Base-by-base conservation (phyloP, 2,797 vertebrate species). In the Momotus momota region DNA sequence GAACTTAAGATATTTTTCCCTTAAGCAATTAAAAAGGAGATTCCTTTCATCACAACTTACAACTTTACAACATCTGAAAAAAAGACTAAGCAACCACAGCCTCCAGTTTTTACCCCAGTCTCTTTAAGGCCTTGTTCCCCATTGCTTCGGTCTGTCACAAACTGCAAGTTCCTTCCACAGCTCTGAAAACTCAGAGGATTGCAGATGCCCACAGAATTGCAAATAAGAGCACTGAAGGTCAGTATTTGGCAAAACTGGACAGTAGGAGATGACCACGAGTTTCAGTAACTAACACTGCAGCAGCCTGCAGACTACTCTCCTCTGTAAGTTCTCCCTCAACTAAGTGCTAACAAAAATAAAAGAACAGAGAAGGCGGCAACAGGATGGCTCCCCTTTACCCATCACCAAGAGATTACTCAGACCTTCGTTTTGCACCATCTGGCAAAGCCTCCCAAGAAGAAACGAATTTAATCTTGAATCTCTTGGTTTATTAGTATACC, bases 371-470 rank as follows among this genome's bases (percentile, higher is more conserved):
- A 72, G 23, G 38, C 40, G 7, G 55, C 31, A 90, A 70, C 8
- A 71, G 60, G 19, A 90, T 7, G 21, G 54, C 25, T 73, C 51
- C 31, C 41, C 41, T 79, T 66, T 61, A 79, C 67, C 71, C 61
- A 60, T 10, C 46, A 60, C 29, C 77, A 80, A 62, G 23, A 46
- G 80, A 93, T 88, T 92, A 88, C 41, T 87, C 73, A 62, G 66
- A 73, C 62, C 60, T 79, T 51, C 48, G 84, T 84, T 91, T 86
- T 6, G 6, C 26, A 82, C 49, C 70, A 80, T 57, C 86, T 92
- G 91, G 82, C 66, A 90, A 93, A 91, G 77, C 38, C 45, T 92
- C 49, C 58, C 64, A 77, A 64, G 14, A 86, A 25, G 38, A 77
- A 86, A 66, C 27, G 15, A 70, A 88, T 54, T 73, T 49, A 73